Percentiles rank a stretch among this genome's conserved stretches.
Evolutionary conservation across 2,797 vertebrate genomes (phyloP).

Genomic region (Sebastes ruberrimus): DNA sequence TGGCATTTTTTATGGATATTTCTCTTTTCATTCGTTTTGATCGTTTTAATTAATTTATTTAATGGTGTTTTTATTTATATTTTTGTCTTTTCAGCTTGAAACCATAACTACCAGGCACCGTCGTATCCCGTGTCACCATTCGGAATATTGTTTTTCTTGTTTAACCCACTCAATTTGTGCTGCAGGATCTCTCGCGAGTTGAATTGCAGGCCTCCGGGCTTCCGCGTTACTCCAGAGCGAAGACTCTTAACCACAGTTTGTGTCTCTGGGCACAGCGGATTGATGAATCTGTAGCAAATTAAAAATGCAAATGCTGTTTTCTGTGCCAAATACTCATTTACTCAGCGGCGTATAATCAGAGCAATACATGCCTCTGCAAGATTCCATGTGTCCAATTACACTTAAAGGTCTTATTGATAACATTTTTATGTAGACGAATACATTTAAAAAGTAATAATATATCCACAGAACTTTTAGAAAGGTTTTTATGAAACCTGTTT

Average conservation of each 20-base stretch:
- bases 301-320: constrained; percentile 56
- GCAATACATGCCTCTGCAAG: constrained; percentile 13
- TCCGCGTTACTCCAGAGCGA: constrained; percentile 15
- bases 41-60: background rate
- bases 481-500: accelerated
- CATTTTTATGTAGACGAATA: too few species aligned
- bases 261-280: constrained; percentile 6
- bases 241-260: constrained; percentile 15
- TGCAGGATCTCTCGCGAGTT: constrained; percentile 1
- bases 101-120: background rate
- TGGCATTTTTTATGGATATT: background rate
- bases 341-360: constrained; percentile 28
- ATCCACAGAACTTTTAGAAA: too few species aligned
- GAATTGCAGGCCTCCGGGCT: background rate
- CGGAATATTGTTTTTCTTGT: background rate
- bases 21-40: background rate
- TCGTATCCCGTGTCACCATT: background rate
- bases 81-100: background rate
- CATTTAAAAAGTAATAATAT: too few species aligned
- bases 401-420: background rate
- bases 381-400: constrained; percentile 21
- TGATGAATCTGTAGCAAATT: constrained; percentile 53
- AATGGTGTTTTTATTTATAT: background rate
- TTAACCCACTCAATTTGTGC: constrained; percentile 1
- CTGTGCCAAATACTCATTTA: constrained; percentile 34